Percentiles rank a stretch among this genome's conserved stretches.
Conservation (phyloP, 2,888 invertebrate species). For the Lampropteryx suffumata region DNA sequence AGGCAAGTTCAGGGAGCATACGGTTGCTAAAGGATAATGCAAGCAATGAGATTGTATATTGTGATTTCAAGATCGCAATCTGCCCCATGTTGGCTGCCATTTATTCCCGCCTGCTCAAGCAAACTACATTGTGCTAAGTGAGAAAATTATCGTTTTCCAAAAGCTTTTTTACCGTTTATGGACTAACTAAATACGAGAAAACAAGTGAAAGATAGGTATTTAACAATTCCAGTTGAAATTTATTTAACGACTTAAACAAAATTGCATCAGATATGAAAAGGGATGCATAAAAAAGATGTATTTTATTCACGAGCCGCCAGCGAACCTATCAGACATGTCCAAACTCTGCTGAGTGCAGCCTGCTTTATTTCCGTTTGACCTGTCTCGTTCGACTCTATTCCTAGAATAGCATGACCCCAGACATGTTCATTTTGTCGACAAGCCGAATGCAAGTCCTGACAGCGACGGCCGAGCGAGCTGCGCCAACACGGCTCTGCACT, state of each 20-base stretch:
- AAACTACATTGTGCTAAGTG: conserved; percentile 38
- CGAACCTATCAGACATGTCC: conserved; percentile 75
- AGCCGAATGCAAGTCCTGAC: conserved; percentile 73
- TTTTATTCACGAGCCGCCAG: conserved; percentile 73
- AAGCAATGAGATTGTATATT: conserved; percentile 43
- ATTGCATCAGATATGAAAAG: neutral
- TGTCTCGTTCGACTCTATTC: conserved; percentile 75
- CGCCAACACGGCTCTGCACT: conserved; percentile 76
- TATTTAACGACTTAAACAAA: neutral
- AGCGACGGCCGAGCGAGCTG: conserved; percentile 54
- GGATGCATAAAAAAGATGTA: conserved; percentile 53
- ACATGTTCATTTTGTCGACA: conserved; percentile 75
- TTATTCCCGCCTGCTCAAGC: conserved; percentile 32
- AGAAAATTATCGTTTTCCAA: conserved; percentile 21
- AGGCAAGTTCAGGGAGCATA: conserved; percentile 44
- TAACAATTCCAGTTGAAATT: no score
- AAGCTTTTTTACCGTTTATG: conserved; percentile 18
- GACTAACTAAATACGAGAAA: no score
- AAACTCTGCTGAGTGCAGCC: conserved; percentile 75
- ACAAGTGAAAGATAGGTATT: no score
- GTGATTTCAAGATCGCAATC: conserved; percentile 46
- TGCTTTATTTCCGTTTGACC: conserved; percentile 80
- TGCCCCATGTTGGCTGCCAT: conserved; percentile 52
- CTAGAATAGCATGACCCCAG: conserved; percentile 65
- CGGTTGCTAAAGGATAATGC: conserved; percentile 48